Conservation (phyloP, 2,888 invertebrate genomes). For the Lasius platythorax region DNA sequence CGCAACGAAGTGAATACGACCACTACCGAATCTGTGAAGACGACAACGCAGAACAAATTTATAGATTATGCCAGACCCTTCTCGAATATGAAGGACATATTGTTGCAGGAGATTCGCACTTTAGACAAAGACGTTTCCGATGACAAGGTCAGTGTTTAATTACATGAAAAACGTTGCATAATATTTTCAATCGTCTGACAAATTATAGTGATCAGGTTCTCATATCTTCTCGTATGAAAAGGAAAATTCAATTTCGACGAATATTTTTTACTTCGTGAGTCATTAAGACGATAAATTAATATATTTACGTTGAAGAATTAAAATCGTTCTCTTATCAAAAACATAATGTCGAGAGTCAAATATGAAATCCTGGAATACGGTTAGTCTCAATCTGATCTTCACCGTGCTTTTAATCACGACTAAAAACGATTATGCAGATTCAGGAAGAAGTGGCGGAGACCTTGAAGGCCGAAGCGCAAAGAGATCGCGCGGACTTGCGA, state of each 20-base stretch:
- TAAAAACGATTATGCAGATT: constrained; percentile 67
- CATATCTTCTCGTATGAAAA: neutral
- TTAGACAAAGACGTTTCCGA: constrained; percentile 78
- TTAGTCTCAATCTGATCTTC: neutral
- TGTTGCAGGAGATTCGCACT: constrained; percentile 79
- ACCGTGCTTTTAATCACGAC: neutral
- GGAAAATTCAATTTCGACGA: neutral
- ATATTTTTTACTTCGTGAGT: neutral
- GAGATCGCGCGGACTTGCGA: neutral
- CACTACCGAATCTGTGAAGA: constrained; percentile 17
- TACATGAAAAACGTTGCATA: neutral
- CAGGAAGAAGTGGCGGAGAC: constrained; percentile 80
- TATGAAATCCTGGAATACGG: too few species aligned
- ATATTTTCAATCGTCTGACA: neutral
- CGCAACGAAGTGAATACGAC: neutral
- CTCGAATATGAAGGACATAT: constrained; percentile 75
- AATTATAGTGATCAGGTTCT: neutral
- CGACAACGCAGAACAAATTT: constrained; percentile 40
- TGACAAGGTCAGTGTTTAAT: constrained; percentile 68
- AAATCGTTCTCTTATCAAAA: neutral
- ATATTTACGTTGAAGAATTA: neutral
- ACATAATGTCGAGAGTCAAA: neutral
- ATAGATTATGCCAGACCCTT: constrained; percentile 62
- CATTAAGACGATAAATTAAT: neutral
- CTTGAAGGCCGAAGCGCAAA: constrained; percentile 79